These are phyloP conservation scores for Aporophyla nigra DNA, from an alignment of 2,888 invertebrate species.

Conservation along the genomic window DNA sequence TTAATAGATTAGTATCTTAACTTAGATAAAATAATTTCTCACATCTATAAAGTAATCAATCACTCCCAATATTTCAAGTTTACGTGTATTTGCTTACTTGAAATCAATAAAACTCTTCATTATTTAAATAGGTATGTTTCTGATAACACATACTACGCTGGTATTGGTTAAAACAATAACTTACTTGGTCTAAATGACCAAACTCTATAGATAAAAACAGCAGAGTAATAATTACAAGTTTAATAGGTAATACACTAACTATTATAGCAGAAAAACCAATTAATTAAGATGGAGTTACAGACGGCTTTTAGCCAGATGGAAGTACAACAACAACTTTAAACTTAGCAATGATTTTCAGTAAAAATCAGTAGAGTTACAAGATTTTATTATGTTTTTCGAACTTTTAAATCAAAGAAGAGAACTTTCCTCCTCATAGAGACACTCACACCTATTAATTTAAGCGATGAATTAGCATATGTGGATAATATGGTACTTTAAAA, in stretches of 20 bases:
- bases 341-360: background rate
- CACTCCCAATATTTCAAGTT: background rate
- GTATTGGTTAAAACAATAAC: background rate
- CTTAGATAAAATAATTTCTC: conserved; percentile 32
- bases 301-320: background rate
- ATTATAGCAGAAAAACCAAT: background rate
- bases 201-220: too few relatives aligned
- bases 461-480: background rate
- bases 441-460: background rate
- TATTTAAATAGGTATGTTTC: background rate
- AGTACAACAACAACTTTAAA: background rate
- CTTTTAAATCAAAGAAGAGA: background rate
- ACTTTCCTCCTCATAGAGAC: too few relatives aligned
- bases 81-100: background rate
- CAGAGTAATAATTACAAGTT: background rate
- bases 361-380: accelerated
- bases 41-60: conserved; percentile 4
- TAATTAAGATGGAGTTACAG: background rate
- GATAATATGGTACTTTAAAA: background rate
- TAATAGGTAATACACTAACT: background rate
- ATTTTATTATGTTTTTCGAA: background rate
- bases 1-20: conserved; percentile 23
- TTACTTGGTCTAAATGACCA: background rate
- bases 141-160: background rate
- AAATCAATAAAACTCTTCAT: background rate